These are phyloP conservation scores for Diploscapter pachys DNA, from an alignment of 1,140 invertebrate species.

Conservation along the genomic window DNA sequence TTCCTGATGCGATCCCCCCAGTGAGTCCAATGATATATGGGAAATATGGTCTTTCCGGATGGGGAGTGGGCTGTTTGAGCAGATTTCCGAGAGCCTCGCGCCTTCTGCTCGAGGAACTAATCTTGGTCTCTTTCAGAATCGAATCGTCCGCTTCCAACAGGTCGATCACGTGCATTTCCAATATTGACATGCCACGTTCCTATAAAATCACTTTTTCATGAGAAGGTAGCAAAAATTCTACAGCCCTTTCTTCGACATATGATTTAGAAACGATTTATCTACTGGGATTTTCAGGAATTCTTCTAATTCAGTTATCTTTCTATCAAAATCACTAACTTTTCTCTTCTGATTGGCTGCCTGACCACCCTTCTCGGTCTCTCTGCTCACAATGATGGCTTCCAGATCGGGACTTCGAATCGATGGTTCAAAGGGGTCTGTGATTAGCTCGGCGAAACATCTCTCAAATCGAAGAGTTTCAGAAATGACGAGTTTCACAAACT, in stretches of 20 bases:
- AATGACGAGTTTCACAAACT: conserved; percentile 21
- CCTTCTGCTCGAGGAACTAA: conserved; percentile 84
- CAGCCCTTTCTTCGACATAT: no score
- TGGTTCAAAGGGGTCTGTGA: conserved; percentile 90
- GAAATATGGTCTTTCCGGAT: conserved; percentile 42
- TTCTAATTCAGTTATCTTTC: no score
- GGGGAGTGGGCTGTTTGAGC: conserved; percentile 19
- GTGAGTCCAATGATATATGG: conserved; percentile 90
- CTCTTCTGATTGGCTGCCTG: conserved; percentile 81
- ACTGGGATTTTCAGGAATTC: no score
- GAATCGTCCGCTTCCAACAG: conserved; percentile 69
- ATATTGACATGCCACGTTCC: conserved; percentile 65
- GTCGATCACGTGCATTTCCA: conserved; percentile 74
- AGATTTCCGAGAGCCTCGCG: conserved; percentile 61
- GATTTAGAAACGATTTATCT: no score
- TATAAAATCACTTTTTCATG: neutral
- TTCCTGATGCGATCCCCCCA: conserved; percentile 91
- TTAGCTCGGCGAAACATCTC: conserved; percentile 68
- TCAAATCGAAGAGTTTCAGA: no score
- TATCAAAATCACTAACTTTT: no score
- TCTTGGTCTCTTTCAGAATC: conserved; percentile 75
- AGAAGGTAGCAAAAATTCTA: no score
- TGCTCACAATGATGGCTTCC: conserved; percentile 81
- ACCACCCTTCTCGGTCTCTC: conserved; percentile 81
- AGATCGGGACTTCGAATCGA: conserved; percentile 77